Conservation (phyloP, 1,140 invertebrate species). For the Drosophila leontia region DNA sequence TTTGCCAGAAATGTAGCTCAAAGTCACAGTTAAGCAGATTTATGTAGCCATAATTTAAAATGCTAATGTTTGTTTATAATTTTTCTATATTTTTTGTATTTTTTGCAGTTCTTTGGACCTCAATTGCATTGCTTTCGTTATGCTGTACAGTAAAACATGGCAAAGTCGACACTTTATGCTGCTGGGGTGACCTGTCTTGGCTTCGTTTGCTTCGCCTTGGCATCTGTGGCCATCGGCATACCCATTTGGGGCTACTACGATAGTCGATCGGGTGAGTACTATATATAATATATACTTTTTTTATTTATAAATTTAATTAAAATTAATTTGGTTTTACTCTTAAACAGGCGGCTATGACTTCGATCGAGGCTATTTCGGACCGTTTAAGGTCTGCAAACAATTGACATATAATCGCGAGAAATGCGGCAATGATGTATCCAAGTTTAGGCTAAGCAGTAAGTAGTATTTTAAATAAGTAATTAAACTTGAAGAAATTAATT, state of each 20-base stretch:
- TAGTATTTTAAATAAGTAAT: background rate
- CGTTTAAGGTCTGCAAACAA: constrained; percentile 93
- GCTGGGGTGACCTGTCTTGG: constrained; percentile 91
- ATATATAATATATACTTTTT: background rate
- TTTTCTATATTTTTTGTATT: constrained; percentile 4
- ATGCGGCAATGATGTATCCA: constrained; percentile 91
- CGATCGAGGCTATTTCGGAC: constrained; percentile 93
- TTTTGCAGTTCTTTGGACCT: constrained; percentile 51
- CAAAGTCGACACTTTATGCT: constrained; percentile 88
- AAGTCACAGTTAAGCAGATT: constrained; percentile 43
- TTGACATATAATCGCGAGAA: constrained; percentile 92
- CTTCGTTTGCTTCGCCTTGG: constrained; percentile 91
- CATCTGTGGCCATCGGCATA: constrained; percentile 90
- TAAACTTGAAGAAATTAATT: background rate
- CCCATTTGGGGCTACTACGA: constrained; percentile 93
- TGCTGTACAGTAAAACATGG: constrained; percentile 84
- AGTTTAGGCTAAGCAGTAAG: constrained; percentile 92
- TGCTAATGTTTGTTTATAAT: constrained; percentile 7
- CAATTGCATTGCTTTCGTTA: constrained; percentile 63
- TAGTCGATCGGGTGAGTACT: constrained; percentile 85
- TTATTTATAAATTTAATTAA: constrained; percentile 79
- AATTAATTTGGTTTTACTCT: background rate
- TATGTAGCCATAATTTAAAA: constrained; percentile 5
- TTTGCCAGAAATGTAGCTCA: constrained; percentile 20
- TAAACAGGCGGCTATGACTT: constrained; percentile 76